phyloP scores from a whole-genome alignment of 1,140 invertebrate species.

The Drosophila sp. region DNA sequence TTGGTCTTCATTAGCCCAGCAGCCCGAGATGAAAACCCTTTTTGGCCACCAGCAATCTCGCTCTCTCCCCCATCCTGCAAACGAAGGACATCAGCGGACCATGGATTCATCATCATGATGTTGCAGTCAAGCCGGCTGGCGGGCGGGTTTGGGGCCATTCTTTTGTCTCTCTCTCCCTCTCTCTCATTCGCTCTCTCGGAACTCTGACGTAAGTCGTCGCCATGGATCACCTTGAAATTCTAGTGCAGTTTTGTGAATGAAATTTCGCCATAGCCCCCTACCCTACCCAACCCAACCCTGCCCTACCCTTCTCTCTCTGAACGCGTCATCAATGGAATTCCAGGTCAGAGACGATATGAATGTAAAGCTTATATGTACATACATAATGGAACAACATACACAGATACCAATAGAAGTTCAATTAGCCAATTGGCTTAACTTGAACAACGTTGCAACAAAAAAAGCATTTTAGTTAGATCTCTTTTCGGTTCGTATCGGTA shows the following conservation, averaged over 20 bases:
- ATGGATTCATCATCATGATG: background rate
- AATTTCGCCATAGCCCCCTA: conserved; percentile 30
- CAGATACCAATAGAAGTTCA: conserved; percentile 15
- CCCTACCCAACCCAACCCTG: background rate
- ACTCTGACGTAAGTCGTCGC: conserved; percentile 34
- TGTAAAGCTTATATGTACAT: conserved; percentile 2
- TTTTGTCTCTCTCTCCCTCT: background rate
- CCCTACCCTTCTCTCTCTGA: background rate
- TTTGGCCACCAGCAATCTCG: conserved; percentile 5
- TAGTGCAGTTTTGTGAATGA: conserved; percentile 73
- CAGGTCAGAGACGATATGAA: conserved; percentile 1
- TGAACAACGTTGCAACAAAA: background rate
- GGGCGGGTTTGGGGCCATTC: background rate
- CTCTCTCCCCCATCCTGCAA: conserved; percentile 15
- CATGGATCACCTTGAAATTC: conserved; percentile 54
- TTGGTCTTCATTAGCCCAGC: conserved; percentile 54
- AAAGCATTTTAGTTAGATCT: too few relatives aligned
- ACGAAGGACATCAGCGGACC: conserved; percentile 20
- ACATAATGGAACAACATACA: conserved; percentile 18
- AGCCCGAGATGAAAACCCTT: conserved; percentile 1
- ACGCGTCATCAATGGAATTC: conserved; percentile 9
- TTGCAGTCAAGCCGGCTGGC: conserved; percentile 4
- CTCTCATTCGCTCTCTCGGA: background rate
- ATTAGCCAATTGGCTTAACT: background rate
- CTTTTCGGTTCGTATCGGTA: too few relatives aligned